Conservation (phyloP, 23 tunicate genomes). For the Oikopleura dioica region DNA sequence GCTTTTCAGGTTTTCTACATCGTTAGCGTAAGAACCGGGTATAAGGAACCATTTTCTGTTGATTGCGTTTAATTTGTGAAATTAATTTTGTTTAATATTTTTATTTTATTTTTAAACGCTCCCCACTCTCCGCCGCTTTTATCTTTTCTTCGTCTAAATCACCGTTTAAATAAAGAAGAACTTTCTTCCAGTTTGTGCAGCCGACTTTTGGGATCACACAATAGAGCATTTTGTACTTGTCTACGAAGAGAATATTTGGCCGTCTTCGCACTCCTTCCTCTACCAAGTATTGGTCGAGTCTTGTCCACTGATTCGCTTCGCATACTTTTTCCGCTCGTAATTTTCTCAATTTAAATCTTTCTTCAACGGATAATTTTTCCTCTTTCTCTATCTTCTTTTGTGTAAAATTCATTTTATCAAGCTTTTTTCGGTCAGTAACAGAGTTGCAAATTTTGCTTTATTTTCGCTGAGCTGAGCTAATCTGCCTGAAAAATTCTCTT, state of each 20-base stretch:
- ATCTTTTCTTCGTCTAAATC: background rate
- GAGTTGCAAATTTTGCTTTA: too few species aligned
- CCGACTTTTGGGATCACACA: conserved; percentile 11
- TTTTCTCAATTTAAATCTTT: too few species aligned
- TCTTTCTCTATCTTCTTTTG: too few species aligned
- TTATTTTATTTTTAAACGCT: too few species aligned
- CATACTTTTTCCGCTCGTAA: background rate
- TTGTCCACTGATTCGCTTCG: background rate
- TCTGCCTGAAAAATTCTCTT: too few species aligned
- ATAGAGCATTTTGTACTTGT: background rate
- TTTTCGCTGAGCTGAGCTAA: too few species aligned
- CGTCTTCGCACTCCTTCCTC: background rate
- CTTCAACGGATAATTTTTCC: too few species aligned
- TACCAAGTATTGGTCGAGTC: background rate
- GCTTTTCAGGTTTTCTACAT: background rate
- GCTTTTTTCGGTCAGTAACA: too few species aligned
- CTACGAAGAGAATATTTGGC: conserved; percentile 1
- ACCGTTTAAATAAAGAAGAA: background rate
- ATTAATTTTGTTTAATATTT: too few species aligned
- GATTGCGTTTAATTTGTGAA: too few species aligned
- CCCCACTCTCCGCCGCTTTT: background rate
- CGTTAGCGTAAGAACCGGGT: background rate
- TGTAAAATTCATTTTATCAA: too few species aligned
- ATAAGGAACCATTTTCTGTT: background rate
- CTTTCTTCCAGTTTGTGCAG: conserved; percentile 10